phyloP scores from a whole-genome alignment of 2,888 invertebrate species.

The Globia sparganii region DNA sequence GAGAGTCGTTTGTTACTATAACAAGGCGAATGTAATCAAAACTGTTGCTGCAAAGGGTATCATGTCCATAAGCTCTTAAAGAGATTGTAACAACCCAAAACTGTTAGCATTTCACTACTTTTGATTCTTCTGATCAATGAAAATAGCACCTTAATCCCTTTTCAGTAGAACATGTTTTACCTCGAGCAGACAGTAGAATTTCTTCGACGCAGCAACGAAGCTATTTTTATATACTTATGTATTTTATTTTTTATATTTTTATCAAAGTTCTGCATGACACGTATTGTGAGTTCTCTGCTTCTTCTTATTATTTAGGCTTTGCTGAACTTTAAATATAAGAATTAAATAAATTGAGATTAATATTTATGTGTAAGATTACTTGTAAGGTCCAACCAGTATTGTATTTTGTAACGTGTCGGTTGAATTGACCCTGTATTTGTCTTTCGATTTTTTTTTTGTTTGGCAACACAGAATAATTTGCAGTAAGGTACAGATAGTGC shows the following conservation, averaged over 20 bases:
- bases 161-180: conserved; percentile 56
- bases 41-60: background rate
- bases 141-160: conserved; percentile 46
- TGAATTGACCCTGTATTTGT: conserved; percentile 82
- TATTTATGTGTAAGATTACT: conserved; percentile 57
- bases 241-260: conserved; percentile 57
- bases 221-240: conserved; percentile 54
- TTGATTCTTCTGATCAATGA: background rate
- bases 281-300: conserved; percentile 79
- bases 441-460: conserved; percentile 59
- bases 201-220: conserved; percentile 64
- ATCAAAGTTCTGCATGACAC: conserved; percentile 73
- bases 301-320: conserved; percentile 88
- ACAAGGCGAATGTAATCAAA: background rate
- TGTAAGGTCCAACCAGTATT: conserved; percentile 57
- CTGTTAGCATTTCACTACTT: background rate
- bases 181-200: conserved; percentile 71
- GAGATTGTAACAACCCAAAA: background rate
- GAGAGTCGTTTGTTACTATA: background rate
- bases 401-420: conserved; percentile 78
- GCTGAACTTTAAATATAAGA: conserved; percentile 73
- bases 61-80: background rate
- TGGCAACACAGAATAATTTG: conserved; percentile 75
- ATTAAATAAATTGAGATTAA: conserved; percentile 57
- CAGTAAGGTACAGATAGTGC: no score